These are phyloP conservation scores for Drosophila erecta DNA, from an alignment of 1,140 invertebrate genomes.

Conservation along the genomic window DNA sequence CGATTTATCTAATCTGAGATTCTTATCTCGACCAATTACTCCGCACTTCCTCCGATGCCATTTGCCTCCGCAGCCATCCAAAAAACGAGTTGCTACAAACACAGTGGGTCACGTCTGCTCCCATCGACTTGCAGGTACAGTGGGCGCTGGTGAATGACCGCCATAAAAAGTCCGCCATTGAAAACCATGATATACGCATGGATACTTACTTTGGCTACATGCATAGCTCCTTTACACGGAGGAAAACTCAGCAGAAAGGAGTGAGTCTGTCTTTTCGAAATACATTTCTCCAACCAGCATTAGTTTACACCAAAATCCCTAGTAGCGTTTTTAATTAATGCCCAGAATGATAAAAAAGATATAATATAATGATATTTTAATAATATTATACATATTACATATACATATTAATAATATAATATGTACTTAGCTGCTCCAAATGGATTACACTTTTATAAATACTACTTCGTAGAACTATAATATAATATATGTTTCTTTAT, in stretches of 20 bases:
- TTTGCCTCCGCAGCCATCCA: background rate
- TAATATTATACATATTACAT: too few relatives aligned
- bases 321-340: too few relatives aligned
- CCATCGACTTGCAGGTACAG: slow-evolving; percentile 1
- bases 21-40: slow-evolving; percentile 56
- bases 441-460: too few relatives aligned
- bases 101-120: slow-evolving; percentile 17
- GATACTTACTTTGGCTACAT: background rate
- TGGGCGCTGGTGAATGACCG: slow-evolving; percentile 18
- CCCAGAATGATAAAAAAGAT: too few relatives aligned
- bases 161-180: slow-evolving; percentile 36
- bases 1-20: slow-evolving; percentile 66
- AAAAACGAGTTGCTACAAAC: slow-evolving; percentile 13
- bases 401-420: too few relatives aligned
- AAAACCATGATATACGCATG: slow-evolving; percentile 16
- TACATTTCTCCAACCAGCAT: too few relatives aligned
- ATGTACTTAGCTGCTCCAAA: too few relatives aligned
- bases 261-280: too few relatives aligned
- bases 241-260: background rate
- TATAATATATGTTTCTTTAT: too few relatives aligned
- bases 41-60: slow-evolving; percentile 32
- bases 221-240: slow-evolving; percentile 15
- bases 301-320: too few relatives aligned
- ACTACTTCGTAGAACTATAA: too few relatives aligned
- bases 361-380: too few relatives aligned